Evolutionary conservation across 2,113 vertebrate species (phyloP).

Genomic region (Solea senegalensis): DNA sequence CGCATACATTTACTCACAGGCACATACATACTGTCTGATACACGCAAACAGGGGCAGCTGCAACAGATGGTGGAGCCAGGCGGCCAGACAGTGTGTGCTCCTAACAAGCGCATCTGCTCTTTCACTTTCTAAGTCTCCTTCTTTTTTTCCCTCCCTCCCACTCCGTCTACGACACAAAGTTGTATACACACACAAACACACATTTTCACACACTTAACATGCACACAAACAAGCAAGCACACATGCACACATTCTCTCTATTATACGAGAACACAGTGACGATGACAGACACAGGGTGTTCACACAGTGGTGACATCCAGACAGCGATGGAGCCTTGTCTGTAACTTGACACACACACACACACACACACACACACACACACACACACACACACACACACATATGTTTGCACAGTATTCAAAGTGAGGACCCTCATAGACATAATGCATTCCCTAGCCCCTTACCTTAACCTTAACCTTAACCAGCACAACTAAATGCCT

Average conservation of each 20-base stretch:
- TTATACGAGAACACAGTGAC: conserved; percentile 34
- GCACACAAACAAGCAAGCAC: conserved; percentile 6
- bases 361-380: background rate
- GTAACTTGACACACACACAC: conserved; percentile 1
- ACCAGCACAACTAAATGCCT: too few species aligned
- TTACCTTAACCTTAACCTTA: too few species aligned
- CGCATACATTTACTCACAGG: conserved; percentile 21
- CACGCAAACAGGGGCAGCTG: conserved; percentile 68
- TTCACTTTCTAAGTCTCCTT: conserved; percentile 51
- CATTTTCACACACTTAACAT: background rate
- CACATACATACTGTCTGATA: conserved; percentile 38
- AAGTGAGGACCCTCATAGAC: too few species aligned
- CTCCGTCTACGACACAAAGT: conserved; percentile 32
- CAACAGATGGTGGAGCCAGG: conserved; percentile 72
- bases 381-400: background rate
- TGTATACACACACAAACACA: conserved; percentile 12
- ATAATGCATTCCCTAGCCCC: too few species aligned
- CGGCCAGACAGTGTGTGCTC: conserved; percentile 62
- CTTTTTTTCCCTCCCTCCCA: conserved; percentile 1
- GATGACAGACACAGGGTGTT: conserved; percentile 47
- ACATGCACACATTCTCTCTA: conserved; percentile 11
- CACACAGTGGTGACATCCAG: conserved; percentile 53
- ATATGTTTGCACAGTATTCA: background rate
- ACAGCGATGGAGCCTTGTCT: conserved; percentile 29
- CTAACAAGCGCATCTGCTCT: conserved; percentile 71